phyloP scores from a whole-genome alignment of 2,113 vertebrate species.

The Prolemur simus region DNA sequence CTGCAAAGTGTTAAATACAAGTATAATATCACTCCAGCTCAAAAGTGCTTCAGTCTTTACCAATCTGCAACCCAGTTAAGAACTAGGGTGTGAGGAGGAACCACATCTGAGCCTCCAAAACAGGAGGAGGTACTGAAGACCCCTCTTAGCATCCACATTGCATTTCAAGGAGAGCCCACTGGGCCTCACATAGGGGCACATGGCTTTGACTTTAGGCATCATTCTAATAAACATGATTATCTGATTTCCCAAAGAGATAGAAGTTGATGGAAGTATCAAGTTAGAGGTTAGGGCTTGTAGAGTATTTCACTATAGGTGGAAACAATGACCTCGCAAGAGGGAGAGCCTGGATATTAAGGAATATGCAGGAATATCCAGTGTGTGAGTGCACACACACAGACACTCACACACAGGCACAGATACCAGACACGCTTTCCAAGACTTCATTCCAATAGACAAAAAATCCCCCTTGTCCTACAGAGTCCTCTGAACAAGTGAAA shows the following conservation, averaged over 20 bases:
- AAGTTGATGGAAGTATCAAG: background rate
- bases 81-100: background rate
- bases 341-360: background rate
- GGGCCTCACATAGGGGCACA: background rate
- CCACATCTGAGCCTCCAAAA: background rate
- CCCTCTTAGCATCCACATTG: background rate
- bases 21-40: background rate
- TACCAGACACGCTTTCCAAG: background rate
- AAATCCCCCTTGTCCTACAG: background rate
- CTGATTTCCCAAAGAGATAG: background rate
- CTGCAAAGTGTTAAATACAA: background rate
- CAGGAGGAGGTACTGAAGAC: background rate
- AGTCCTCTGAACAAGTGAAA: background rate
- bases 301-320: background rate
- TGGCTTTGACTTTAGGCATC: background rate
- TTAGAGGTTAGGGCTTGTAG: background rate
- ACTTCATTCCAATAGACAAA: background rate
- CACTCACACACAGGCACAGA: too few relatives aligned
- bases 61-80: background rate
- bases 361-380: background rate
- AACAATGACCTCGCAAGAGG: background rate
- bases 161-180: background rate
- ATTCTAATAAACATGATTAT: background rate
- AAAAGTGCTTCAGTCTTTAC: background rate
- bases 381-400: accelerated